Base-by-base conservation (phyloP, 2,797 vertebrate genomes). In the Phylloscopus collybita region DNA sequence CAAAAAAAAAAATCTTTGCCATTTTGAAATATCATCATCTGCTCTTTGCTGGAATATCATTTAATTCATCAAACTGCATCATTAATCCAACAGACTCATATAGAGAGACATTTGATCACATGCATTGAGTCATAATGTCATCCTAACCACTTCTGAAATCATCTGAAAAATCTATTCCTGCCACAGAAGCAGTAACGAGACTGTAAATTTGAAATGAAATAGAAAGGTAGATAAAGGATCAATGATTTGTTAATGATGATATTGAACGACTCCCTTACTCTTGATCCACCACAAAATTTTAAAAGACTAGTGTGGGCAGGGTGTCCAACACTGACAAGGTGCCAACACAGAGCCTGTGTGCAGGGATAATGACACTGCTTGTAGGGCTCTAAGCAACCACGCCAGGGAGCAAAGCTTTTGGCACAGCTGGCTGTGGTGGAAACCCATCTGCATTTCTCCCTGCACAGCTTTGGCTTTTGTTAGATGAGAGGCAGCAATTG, bases 191-290 rank as follows among this genome's bases (percentile, higher is more conserved):
- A 76, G 81, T 92, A 96, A 97, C 1, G 0, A 93, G 96, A 93
- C 82, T 97, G 97, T 97, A 97, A 97, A 97, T 97, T 95, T 91
- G 95, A 97, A 98, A 96, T 96, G 83, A 96, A 98, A 97, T 87
- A 94, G 95, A 98, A 98, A 94, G 96, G 96, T 94, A 91, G 92
- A 89, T 97, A 97, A 97, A 97, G 95, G 94, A 98, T 98, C 87
- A 17, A 98, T 97, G 94, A 69, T 82, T 96, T 96, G 95, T 97
- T 98, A 98, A 98, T 95, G 94, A 93, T 92, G 92, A 75, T 97
- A 97, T 96, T 80, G 97, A 98, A 62, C 73, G 92, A 71, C 57
- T 90, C 70, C 70, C 79, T 94, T 80, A 47, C 47, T 61, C 25
- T 79, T 75, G 84, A 65, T 97, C 61, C 75, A 47, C 40, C 62